phyloP scores from a whole-genome alignment of 2,113 vertebrate genomes.

The Anarrhichthys ocellatus region DNA sequence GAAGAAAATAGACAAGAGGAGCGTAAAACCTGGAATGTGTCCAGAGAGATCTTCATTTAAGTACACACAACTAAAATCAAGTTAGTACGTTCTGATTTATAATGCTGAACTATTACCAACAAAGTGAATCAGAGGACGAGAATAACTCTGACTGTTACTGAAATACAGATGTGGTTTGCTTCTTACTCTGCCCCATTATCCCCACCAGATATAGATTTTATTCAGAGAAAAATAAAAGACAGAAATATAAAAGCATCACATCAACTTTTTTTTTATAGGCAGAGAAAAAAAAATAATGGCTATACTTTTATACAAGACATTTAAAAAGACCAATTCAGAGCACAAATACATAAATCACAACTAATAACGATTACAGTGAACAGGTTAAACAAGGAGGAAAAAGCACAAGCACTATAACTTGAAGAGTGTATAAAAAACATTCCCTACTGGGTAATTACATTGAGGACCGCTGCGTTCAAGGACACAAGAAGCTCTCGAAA shows the following conservation, averaged over 20 bases:
- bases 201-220: conserved; percentile 75
- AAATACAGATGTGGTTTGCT: conserved; percentile 14
- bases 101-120: background rate
- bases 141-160: background rate
- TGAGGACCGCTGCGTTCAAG: conserved; percentile 45
- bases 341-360: conserved; percentile 64
- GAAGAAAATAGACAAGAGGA: conserved; percentile 10
- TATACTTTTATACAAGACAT: conserved; percentile 71
- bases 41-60: background rate
- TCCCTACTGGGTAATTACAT: conserved; percentile 56
- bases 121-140: background rate
- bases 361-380: conserved; percentile 61
- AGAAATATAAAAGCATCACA: conserved; percentile 74
- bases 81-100: background rate
- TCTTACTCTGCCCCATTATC: background rate
- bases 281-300: conserved; percentile 69
- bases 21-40: conserved; percentile 6
- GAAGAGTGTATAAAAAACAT: conserved; percentile 72
- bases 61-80: conserved; percentile 8
- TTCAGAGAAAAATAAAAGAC: conserved; percentile 76
- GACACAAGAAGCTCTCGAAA: conserved; percentile 61
- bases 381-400: conserved; percentile 44
- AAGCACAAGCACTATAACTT: conserved; percentile 62
- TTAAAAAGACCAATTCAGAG: conserved; percentile 65
- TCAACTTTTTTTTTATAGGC: conserved; percentile 64